Conservation (phyloP, 2,888 invertebrate species). For the Eurytoma californica region DNA sequence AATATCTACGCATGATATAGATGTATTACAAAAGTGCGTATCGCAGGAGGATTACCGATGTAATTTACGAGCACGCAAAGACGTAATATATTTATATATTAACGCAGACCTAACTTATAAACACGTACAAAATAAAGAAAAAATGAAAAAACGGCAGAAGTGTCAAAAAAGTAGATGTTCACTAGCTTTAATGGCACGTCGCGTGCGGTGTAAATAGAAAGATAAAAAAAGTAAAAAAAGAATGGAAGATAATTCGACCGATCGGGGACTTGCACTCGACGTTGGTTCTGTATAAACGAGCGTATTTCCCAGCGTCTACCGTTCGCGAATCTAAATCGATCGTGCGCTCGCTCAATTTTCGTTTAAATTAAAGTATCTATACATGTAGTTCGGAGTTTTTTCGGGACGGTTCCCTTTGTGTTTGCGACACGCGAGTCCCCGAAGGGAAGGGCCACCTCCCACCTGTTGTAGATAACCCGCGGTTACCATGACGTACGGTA, state of each 20-base stretch:
- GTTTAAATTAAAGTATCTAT: not conserved
- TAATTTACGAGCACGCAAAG: conserved; percentile 19
- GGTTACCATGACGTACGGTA: not conserved
- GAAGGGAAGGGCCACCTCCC: not conserved
- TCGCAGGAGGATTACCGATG: not conserved
- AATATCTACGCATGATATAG: conserved; percentile 52
- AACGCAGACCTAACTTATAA: conserved; percentile 39
- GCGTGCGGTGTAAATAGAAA: conserved; percentile 7
- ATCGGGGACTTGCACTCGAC: conserved; percentile 23
- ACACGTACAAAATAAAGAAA: conserved; percentile 38
- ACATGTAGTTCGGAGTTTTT: not conserved
- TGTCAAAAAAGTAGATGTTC: conserved; percentile 37
- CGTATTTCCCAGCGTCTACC: no score
- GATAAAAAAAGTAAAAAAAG: not conserved
- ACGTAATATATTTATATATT: conserved; percentile 48
- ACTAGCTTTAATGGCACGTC: conserved; percentile 31
- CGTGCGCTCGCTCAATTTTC: no score
- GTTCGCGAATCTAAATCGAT: no score
- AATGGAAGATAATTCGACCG: not conserved
- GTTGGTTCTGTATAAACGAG: not conserved
- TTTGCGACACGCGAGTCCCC: not conserved
- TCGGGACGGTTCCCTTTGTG: no score
- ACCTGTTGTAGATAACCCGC: not conserved
- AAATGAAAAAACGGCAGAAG: not conserved
- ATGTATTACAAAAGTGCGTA: conserved; percentile 47